Conservation (phyloP, 2,797 vertebrate species). For the Myripristis jacobus region DNA sequence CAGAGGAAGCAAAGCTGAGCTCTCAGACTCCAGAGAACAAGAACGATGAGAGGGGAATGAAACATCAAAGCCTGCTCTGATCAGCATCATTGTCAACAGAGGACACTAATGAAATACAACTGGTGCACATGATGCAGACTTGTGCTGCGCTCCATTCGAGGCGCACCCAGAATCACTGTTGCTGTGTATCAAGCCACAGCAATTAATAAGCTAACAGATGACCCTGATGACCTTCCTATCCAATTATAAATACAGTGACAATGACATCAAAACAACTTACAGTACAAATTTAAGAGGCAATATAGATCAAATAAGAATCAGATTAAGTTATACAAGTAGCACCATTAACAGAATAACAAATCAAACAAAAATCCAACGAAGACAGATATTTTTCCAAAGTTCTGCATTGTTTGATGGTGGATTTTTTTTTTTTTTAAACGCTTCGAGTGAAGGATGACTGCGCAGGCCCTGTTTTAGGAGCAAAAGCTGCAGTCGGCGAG, state of each 20-base stretch:
- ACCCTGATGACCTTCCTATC: too few relatives aligned
- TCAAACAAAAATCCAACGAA: too few relatives aligned
- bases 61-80: not conserved
- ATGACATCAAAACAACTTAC: too few relatives aligned
- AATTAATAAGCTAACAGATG: not conserved
- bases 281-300: too few relatives aligned
- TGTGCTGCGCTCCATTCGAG: not conserved
- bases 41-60: not conserved
- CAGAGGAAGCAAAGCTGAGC: not conserved
- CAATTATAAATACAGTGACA: too few relatives aligned
- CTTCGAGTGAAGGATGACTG: too few relatives aligned
- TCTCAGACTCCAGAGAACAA: not conserved
- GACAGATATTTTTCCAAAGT: too few relatives aligned
- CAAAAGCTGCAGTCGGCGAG: slow-evolving; percentile 31
- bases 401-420: too few relatives aligned
- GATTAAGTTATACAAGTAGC: too few relatives aligned
- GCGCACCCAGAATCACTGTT: not conserved
- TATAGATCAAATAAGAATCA: too few relatives aligned
- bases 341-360: too few relatives aligned
- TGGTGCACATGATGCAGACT: not conserved
- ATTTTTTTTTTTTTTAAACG: too few relatives aligned
- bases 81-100: not conserved
- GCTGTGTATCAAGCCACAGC: not conserved
- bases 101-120: slow-evolving; percentile 24
- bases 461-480: slow-evolving; percentile 41